These are phyloP conservation scores for Trilocha varians DNA, from an alignment of 2,888 invertebrate species.

Conservation along the genomic window DNA sequence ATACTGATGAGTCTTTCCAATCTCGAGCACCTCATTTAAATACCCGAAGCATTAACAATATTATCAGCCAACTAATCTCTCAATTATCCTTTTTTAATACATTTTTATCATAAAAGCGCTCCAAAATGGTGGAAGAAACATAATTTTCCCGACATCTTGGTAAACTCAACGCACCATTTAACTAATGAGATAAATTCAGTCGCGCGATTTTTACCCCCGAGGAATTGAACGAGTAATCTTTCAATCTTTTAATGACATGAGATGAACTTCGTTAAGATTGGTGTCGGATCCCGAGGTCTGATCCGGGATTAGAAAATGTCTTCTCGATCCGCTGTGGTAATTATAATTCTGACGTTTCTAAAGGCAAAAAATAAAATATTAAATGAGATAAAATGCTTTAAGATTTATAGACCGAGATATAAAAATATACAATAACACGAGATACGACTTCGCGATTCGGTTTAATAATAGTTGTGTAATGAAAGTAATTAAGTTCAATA, in stretches of 20 bases:
- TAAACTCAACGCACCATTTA: slow-evolving; percentile 49
- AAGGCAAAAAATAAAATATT: not conserved
- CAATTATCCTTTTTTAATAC: not conserved
- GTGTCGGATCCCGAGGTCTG: slow-evolving; percentile 29
- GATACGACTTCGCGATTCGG: too few species aligned
- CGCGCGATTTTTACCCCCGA: slow-evolving; percentile 51
- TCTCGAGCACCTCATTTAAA: too few species aligned
- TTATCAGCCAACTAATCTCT: not conserved
- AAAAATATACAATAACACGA: too few species aligned
- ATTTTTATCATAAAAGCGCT: not conserved
- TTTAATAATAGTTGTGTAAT: too few species aligned
- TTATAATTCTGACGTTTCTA: slow-evolving; percentile 1
- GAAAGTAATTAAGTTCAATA: too few species aligned
- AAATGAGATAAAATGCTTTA: too few species aligned
- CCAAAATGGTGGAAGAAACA: slow-evolving; percentile 3
- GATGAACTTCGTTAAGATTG: slow-evolving; percentile 39
- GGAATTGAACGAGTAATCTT: slow-evolving; percentile 58
- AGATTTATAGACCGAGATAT: too few species aligned
- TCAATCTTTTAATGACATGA: slow-evolving; percentile 69
- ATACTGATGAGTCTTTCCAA: too few species aligned
- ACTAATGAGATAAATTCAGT: slow-evolving; percentile 66
- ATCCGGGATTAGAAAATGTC: slow-evolving; percentile 18
- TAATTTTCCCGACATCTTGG: slow-evolving; percentile 25
- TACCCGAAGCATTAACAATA: too few species aligned
- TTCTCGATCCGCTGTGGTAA: slow-evolving; percentile 4